phyloP scores from a whole-genome alignment of 2,888 invertebrate genomes.

The Lepidochrysops patricia region DNA sequence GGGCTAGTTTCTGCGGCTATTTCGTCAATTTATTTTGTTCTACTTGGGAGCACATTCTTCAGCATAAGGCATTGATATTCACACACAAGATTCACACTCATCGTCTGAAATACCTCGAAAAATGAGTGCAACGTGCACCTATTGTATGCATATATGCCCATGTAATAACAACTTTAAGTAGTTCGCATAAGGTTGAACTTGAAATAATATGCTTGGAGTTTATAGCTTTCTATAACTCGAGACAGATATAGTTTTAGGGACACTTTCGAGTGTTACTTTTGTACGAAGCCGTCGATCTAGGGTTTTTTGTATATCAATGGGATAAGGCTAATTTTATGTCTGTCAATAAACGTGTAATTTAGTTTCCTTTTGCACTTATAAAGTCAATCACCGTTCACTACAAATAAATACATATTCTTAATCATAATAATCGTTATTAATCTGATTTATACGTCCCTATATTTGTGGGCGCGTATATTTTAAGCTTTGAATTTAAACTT shows the following conservation, averaged over 20 bases:
- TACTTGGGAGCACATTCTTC: conserved; percentile 7
- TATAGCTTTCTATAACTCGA: no score
- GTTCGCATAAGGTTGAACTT: no score
- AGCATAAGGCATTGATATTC: no score
- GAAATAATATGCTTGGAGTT: no score
- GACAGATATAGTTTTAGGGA: no score
- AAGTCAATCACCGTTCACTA: background rate
- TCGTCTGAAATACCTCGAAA: no score
- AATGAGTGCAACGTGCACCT: no score
- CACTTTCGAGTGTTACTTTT: no score
- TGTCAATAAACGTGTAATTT: conserved; percentile 4
- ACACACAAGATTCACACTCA: no score
- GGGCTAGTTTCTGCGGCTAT: conserved; percentile 2
- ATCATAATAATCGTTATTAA: background rate
- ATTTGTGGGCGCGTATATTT: background rate
- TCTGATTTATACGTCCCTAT: background rate
- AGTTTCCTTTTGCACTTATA: background rate
- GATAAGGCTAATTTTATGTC: background rate
- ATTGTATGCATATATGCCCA: no score
- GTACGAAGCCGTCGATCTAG: no score
- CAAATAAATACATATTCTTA: background rate
- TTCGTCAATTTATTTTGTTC: conserved; percentile 11
- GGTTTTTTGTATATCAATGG: background rate
- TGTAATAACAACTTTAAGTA: no score
- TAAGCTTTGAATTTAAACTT: background rate